Evolutionary conservation across 2,113 vertebrate species (phyloP).

Genomic region (Eudorcas thomsonii): DNA sequence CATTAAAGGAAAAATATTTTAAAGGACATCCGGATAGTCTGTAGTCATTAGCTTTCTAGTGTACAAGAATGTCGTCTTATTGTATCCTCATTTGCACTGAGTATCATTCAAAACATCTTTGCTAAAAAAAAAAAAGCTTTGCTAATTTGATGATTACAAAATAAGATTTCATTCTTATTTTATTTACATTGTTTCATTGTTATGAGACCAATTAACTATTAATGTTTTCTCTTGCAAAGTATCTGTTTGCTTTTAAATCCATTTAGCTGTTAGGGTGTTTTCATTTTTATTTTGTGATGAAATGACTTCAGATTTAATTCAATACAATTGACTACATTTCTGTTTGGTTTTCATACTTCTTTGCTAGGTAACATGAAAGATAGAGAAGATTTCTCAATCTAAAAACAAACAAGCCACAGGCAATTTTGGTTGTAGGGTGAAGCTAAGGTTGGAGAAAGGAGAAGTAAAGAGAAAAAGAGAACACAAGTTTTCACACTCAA

Average conservation of each 20-base stretch:
- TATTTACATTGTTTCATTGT: not conserved
- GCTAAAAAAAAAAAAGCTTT: not conserved
- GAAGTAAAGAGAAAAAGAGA: not conserved
- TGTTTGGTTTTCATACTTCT: not conserved
- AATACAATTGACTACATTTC: not conserved
- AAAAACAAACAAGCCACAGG: not conserved
- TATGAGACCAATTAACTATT: not conserved
- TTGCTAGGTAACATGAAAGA: not conserved
- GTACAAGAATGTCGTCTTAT: not conserved
- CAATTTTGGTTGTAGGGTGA: not conserved
- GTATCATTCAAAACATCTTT: not conserved
- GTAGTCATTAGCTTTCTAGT: not conserved
- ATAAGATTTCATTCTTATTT: not conserved
- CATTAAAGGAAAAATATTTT: not conserved
- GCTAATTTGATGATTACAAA: not conserved
- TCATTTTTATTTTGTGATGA: not conserved
- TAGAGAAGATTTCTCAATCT: not conserved
- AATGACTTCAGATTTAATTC: not conserved
- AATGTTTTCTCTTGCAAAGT: not conserved
- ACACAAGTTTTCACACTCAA: not conserved
- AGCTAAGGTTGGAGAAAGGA: not conserved
- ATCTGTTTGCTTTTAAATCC: not conserved
- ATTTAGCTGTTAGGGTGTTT: not conserved
- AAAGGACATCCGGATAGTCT: not conserved
- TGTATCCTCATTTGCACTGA: not conserved